phyloP scores from a whole-genome alignment of 2,888 invertebrate genomes.

The Drosophila hamatofila region DNA sequence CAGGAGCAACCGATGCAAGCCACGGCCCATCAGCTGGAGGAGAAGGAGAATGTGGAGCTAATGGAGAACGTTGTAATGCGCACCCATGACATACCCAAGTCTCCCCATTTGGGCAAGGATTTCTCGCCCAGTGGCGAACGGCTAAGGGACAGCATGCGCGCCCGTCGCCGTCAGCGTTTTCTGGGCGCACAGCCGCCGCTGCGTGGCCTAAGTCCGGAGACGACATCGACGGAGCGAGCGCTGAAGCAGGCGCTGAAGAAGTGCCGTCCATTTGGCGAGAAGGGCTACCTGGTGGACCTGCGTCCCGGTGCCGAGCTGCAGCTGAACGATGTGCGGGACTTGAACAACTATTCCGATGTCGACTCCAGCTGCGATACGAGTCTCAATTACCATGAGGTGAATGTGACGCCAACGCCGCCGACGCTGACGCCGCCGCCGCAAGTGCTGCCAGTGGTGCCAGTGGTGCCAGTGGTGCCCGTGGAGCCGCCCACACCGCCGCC shows the following conservation, averaged over 20 bases:
- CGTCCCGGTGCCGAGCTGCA: conserved; percentile 83
- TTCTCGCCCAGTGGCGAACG: conserved; percentile 85
- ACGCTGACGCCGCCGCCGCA: not conserved
- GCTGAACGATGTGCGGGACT: conserved; percentile 83
- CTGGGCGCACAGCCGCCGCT: conserved; percentile 71
- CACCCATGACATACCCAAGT: conserved; percentile 84
- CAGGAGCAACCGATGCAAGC: not conserved
- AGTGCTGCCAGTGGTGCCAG: too few species aligned
- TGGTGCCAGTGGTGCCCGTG: too few species aligned
- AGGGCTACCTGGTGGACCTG: conserved; percentile 84
- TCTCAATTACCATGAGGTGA: conserved; percentile 84
- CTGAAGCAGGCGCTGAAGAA: conserved; percentile 80
- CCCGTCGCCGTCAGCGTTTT: conserved; percentile 82
- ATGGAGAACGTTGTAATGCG: conserved; percentile 69
- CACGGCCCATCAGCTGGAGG: conserved; percentile 14
- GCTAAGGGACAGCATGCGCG: conserved; percentile 84
- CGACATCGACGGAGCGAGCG: conserved; percentile 77
- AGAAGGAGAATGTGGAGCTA: conserved; percentile 56
- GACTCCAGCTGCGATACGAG: conserved; percentile 85
- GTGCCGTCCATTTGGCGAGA: conserved; percentile 83
- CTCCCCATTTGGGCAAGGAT: conserved; percentile 85
- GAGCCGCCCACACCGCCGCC: conserved; percentile 13
- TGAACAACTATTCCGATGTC: conserved; percentile 85
- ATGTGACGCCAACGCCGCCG: conserved; percentile 45
- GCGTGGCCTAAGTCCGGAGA: conserved; percentile 62